Evolutionary conservation across 2,113 vertebrate genomes (phyloP).

Genomic region (Aspiorhynchus laticeps): DNA sequence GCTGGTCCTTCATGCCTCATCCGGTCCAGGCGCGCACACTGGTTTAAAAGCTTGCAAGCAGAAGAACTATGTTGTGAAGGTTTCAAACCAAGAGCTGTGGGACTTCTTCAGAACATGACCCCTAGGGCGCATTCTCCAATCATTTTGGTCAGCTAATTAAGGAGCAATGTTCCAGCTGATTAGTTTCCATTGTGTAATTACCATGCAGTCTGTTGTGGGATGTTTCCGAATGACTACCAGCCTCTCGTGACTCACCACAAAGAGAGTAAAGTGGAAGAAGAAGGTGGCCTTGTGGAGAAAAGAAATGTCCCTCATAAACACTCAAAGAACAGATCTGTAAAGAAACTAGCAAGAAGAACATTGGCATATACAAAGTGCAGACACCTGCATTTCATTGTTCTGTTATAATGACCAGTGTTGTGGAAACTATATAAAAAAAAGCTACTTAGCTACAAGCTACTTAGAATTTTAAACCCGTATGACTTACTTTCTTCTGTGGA

Average conservation of each 20-base stretch:
- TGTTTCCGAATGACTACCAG: constrained; percentile 69
- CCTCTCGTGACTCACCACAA: constrained; percentile 59
- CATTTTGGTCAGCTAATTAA: constrained; percentile 80
- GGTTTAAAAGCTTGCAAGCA: background rate
- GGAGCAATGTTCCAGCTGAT: constrained; percentile 78
- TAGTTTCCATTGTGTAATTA: constrained; percentile 82
- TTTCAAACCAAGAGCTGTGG: constrained; percentile 57
- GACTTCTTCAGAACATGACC: constrained; percentile 62
- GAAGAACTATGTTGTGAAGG: background rate
- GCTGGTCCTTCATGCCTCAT: constrained; percentile 55
- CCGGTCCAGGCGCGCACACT: background rate
- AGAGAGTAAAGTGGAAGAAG: constrained; percentile 61
- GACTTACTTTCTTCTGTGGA: background rate
- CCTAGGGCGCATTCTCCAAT: constrained; percentile 67
- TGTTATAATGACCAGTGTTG: background rate
- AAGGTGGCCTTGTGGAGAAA: background rate
- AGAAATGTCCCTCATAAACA: background rate
- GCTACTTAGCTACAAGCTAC: background rate
- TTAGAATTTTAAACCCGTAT: background rate
- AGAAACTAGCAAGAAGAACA: background rate
- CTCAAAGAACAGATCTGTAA: background rate
- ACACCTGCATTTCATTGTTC: background rate
- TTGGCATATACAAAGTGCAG: background rate
- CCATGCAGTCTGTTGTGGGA: constrained; percentile 73
- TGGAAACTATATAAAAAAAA: background rate